Evolutionary conservation across 2,797 vertebrate species (phyloP).

Genomic region (Caiman crocodilus): DNA sequence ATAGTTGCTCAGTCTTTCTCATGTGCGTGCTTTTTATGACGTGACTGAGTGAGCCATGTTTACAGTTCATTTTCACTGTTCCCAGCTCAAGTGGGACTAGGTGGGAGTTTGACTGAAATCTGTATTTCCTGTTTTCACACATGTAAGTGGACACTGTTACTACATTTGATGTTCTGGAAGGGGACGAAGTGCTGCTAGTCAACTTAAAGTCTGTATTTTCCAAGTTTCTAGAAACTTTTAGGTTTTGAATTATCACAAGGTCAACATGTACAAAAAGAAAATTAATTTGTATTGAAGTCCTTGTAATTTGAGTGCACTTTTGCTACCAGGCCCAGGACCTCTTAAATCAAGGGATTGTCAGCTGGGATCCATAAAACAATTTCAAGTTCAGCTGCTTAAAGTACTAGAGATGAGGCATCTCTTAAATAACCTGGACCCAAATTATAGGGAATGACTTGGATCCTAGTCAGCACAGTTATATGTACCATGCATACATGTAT

Average conservation of each 20-base stretch:
- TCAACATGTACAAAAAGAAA: not conserved
- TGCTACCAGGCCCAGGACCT: not conserved
- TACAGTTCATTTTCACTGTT: not conserved
- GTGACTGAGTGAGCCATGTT: not conserved
- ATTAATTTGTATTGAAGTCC: not conserved
- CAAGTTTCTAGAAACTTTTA: not conserved
- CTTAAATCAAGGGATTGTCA: not conserved
- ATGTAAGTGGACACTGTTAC: rapidly evolving
- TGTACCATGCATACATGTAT: rapidly evolving
- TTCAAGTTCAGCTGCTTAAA: not conserved
- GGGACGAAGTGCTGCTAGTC: not conserved
- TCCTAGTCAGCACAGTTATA: not conserved
- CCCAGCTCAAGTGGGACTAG: not conserved
- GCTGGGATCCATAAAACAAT: not conserved
- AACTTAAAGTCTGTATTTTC: not conserved
- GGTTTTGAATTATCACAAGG: not conserved
- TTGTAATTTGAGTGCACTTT: not conserved
- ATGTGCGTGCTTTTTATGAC: not conserved
- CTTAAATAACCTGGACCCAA: not conserved
- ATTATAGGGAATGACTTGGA: not conserved
- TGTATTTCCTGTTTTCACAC: not conserved
- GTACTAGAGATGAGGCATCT: not conserved
- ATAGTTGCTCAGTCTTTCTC: not conserved
- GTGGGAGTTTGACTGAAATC: not conserved
- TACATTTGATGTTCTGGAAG: not conserved